These are phyloP conservation scores for Petrocephalus microphthalmus DNA, from an alignment of 2,113 vertebrate genomes.

Conservation along the genomic window DNA sequence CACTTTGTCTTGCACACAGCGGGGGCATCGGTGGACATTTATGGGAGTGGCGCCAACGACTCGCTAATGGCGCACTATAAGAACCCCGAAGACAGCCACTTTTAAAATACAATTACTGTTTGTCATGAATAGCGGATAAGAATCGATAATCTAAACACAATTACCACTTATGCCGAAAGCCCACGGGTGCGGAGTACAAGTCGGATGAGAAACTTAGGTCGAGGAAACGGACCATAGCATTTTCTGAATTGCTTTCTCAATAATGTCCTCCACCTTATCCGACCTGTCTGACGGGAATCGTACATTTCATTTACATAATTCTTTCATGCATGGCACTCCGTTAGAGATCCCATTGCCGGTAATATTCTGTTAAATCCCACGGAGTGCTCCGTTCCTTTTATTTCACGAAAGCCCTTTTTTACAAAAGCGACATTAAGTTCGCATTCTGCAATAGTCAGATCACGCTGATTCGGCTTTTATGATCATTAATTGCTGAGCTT, in stretches of 20 bases:
- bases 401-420: not conserved
- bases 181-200: not conserved
- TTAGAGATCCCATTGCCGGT: not conserved
- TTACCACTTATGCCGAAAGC: not conserved
- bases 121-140: not conserved
- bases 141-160: not conserved
- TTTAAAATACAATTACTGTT: not conserved
- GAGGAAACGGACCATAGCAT: not conserved
- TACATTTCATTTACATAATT: not conserved
- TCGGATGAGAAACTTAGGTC: not conserved
- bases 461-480: not conserved
- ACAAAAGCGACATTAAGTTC: not conserved
- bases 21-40: not conserved
- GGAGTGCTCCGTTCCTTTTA: not conserved
- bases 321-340: not conserved
- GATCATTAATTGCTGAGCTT: not conserved
- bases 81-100: not conserved
- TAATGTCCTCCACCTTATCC: not conserved
- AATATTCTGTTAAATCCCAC: conserved; percentile 4
- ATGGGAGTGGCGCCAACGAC: not conserved
- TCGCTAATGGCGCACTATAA: not conserved
- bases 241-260: not conserved
- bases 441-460: not conserved
- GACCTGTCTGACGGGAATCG: not conserved
- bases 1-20: not conserved